Base-by-base conservation (phyloP, 2,888 invertebrate genomes). In the Drosophila flavopinicola region DNA sequence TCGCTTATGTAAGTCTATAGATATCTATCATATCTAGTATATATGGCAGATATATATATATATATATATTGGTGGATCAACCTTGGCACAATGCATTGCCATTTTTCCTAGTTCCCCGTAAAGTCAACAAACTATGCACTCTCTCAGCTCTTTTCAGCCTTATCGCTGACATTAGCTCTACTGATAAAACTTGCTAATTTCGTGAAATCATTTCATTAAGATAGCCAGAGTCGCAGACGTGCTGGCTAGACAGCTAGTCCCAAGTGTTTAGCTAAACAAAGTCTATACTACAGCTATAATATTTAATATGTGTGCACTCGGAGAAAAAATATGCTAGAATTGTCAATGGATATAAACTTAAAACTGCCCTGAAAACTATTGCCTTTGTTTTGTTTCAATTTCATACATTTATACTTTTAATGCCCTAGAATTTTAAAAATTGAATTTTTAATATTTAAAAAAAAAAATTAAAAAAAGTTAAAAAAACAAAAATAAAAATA, bases 191-290 rank as follows among this genome's bases (percentile, higher is more conserved):
- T 27, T n/a, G n/a, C 1, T 32, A 1, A 11, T 33, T 61, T 54
- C 30, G 53, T 65, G 37, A 63, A 44, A 51, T 61, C 38, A 60
- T 32, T 35, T 49, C 17, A 11, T 2, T 1, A 15, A 6, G 72
- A 75, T 75, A 69, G 63, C 59, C 47, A 38, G 20, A 32, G n/a
- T 15, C 23, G 57, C 66, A 83, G 83, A 79, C 84, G 1, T 6
- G 1, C 45, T 61, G 65, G 65, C 79, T 74, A 80, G 79, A 83
- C 83, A 51, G 37, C 13, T 15, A n/a, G 32, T 15, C 6, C 6
- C 33, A 17, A 33, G 10, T 60, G 49, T 20, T 54, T 35, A 61
- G 39, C 27, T 30, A 41, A 57, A 44, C 47, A 51, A 30, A 17
- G 29, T 11, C 11, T 33, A 33, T 7, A 30, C 32, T 33, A 37